These are phyloP conservation scores for Cosmia pyralina DNA, from an alignment of 2,888 invertebrate species.

Conservation along the genomic window DNA sequence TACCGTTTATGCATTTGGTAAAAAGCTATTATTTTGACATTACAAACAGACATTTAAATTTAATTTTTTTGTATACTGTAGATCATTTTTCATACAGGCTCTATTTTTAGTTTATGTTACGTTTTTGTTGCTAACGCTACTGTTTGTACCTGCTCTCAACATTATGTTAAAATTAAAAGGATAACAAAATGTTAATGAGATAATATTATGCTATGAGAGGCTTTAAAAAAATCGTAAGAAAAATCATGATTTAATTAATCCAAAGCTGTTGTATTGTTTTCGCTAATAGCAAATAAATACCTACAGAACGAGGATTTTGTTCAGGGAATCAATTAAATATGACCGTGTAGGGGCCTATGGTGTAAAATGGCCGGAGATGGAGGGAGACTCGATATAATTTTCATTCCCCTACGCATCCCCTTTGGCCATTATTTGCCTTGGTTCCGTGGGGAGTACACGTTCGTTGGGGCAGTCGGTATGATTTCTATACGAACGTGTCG, in stretches of 20 bases:
- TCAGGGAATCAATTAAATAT: slow-evolving; percentile 71
- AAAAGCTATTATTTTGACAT: too few relatives aligned
- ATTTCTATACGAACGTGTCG: slow-evolving; percentile 62
- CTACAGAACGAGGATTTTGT: slow-evolving; percentile 49
- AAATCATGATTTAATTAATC: neutral
- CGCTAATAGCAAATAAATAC: neutral
- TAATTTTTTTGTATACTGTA: too few relatives aligned
- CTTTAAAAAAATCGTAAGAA: neutral
- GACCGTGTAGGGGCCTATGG: slow-evolving; percentile 53
- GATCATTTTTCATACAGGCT: neutral
- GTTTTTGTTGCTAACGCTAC: neutral
- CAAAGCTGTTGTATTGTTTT: neutral
- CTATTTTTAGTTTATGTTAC: neutral
- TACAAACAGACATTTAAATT: neutral
- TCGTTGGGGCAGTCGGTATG: slow-evolving; percentile 40
- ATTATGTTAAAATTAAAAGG: neutral
- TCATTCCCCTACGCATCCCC: slow-evolving; percentile 68
- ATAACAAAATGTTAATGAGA: slow-evolving; percentile 5
- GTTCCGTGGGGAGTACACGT: slow-evolving; percentile 50
- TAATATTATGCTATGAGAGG: neutral
- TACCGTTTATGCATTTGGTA: too few relatives aligned
- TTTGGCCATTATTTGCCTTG: slow-evolving; percentile 65
- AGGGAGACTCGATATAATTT: slow-evolving; percentile 70
- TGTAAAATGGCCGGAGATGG: slow-evolving; percentile 50
- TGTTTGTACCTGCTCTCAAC: neutral